Percentiles rank a stretch among this genome's conserved stretches.
phyloP scores from a whole-genome alignment of 2,888 invertebrate species.

The Drymonia ruficornis region DNA sequence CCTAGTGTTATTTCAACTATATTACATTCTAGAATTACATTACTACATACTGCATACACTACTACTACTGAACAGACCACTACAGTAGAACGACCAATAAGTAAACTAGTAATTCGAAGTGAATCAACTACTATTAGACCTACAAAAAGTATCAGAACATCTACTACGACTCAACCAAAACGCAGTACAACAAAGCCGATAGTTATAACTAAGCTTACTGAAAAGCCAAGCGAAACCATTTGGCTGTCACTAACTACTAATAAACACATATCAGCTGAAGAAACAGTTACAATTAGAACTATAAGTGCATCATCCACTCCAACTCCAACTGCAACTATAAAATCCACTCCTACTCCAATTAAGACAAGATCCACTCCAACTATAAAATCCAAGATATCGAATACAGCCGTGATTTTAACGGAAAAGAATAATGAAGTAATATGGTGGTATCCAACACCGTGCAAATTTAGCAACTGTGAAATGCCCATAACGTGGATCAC shows the following conservation, averaged over 20 bases:
- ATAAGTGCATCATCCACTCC: background rate
- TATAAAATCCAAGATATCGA: background rate
- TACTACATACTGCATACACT: background rate
- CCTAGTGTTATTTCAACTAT: background rate
- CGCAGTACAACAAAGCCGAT: background rate
- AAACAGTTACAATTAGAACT: background rate
- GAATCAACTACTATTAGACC: background rate
- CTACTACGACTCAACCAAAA: background rate
- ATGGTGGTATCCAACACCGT: background rate
- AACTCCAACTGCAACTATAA: background rate
- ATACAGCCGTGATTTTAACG: background rate
- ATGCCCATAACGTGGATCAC: conserved; percentile 24
- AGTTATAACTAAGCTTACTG: background rate
- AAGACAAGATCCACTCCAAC: too few relatives aligned
- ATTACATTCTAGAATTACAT: background rate
- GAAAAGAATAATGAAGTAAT: background rate
- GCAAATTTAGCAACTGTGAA: conserved; percentile 1
- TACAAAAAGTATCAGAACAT: background rate
- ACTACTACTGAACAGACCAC: background rate
- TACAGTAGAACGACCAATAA: background rate
- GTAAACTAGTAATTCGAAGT: background rate
- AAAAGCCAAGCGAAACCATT: background rate
- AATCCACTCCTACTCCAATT: too few relatives aligned
- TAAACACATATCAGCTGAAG: background rate
- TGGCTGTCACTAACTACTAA: background rate